Base-by-base conservation (phyloP, 1,140 invertebrate genomes). In the Hycleus cichorii region DNA sequence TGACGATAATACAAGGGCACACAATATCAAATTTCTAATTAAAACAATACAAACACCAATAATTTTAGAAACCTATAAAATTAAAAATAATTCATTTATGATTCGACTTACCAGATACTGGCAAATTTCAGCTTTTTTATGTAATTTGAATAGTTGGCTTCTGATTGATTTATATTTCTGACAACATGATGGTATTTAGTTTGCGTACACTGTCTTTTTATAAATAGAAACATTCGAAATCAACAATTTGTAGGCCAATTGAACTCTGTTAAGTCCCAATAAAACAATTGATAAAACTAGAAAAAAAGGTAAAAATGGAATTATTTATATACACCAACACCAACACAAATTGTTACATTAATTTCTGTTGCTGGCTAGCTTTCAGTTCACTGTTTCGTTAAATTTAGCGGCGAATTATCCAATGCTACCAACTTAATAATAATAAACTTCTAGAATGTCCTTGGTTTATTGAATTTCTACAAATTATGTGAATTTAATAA, bases 131-230 rank as follows among this genome's bases (percentile, higher is more conserved):
- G n/a, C 47, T 48, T 48, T 47, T 47, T 9, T 4, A 40, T 38
- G 47, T 39, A 48, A 32, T 12, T 48, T 10, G 53, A 46, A 39
- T 48, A 18, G 25, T 43, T 32, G 24, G 8, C 24, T 32, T 11
- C 47, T 40, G 25, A 43, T 32, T 45, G 39, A 10, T 42, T 32
- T 46, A 26, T 49, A 39, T 49, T 49, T 12, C 27, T 27, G 32
- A 49, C 11, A 45, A 46, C 40, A 46, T 45, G 43, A 18, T 52
- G 50, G 38, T 32, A 52, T 46, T 45, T 46, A 42, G 39, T 38
- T n/a, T 45, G 40, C 27, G 45, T 48, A 38, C 53, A 56, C 53
- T 48, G 53, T 39, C 47, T 56, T 56, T 48, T 56, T 56, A 56
- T 48, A 56, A 48, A 56, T 47, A 56, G 53, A 48, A 38, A 39